These are phyloP conservation scores for Parnassius glacialis DNA, from an alignment of 2,888 invertebrate genomes.

Conservation along the genomic window DNA sequence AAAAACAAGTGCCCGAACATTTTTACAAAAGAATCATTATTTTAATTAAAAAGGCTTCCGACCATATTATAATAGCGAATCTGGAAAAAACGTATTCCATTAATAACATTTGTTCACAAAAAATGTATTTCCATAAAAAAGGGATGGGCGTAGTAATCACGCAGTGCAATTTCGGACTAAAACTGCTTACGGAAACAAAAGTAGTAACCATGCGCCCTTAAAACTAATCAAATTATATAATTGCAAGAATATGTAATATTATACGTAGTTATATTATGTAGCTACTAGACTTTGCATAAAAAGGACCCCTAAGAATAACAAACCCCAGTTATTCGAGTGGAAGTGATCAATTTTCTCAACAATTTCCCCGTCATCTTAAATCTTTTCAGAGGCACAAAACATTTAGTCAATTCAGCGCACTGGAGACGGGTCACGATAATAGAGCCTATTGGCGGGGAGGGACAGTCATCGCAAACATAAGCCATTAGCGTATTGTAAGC, in stretches of 20 bases:
- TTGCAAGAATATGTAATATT: neutral
- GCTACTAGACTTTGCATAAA: constrained; percentile 34
- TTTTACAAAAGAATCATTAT: too few relatives aligned
- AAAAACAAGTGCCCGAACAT: too few relatives aligned
- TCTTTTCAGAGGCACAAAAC: constrained; percentile 76
- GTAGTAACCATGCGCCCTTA: too few relatives aligned
- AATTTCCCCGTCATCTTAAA: constrained; percentile 77
- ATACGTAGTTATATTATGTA: constrained; percentile 34
- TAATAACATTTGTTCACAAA: too few relatives aligned
- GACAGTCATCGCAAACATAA: constrained; percentile 75
- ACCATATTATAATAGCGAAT: too few relatives aligned
- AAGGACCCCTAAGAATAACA: constrained; percentile 48
- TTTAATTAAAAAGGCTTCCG: too few relatives aligned
- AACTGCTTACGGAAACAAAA: too few relatives aligned
- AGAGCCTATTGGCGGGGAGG: constrained; percentile 71
- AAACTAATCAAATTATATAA: too few relatives aligned
- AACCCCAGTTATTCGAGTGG: constrained; percentile 61
- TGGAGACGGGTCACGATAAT: constrained; percentile 67
- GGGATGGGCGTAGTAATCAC: too few relatives aligned
- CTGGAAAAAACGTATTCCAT: too few relatives aligned
- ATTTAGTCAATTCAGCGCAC: constrained; percentile 78
- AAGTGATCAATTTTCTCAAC: constrained; percentile 79
- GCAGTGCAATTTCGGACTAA: too few relatives aligned
- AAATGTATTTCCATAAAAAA: too few relatives aligned
- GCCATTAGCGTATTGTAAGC: constrained; percentile 76